Percentiles rank a stretch among this genome's conserved stretches.
These are phyloP conservation scores for Aptenodytes patagonicus DNA, from an alignment of 2,113 vertebrate species.

Conservation along the genomic window DNA sequence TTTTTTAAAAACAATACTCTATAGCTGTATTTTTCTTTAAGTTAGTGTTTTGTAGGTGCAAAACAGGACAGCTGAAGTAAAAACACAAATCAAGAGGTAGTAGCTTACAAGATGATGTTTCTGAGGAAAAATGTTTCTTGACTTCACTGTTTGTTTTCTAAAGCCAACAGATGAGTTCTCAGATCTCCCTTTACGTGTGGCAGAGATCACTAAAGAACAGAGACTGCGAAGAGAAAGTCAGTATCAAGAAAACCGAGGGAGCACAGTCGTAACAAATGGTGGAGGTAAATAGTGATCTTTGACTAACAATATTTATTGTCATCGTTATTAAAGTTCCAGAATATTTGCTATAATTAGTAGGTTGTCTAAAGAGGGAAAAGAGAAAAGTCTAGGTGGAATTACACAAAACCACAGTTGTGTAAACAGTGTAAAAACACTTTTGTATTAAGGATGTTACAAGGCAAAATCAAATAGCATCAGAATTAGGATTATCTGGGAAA, in stretches of 20 bases:
- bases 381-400: background rate
- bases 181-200: constrained; percentile 83
- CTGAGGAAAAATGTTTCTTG: background rate
- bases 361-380: background rate
- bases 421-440: background rate
- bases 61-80: background rate
- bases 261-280: constrained; percentile 82
- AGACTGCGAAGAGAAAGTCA: constrained; percentile 80
- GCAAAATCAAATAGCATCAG: background rate
- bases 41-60: background rate
- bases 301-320: background rate
- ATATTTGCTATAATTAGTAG: background rate
- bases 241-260: constrained; percentile 74
- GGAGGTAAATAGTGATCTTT: constrained; percentile 75
- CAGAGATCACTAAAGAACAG: constrained; percentile 88
- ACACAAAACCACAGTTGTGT: background rate
- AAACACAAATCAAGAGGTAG: background rate
- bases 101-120: background rate
- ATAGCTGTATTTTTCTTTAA: background rate
- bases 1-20: background rate
- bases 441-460: background rate
- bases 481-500: background rate
- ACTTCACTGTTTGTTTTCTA: constrained; percentile 18
- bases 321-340: background rate
- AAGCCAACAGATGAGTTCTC: constrained; percentile 94